phyloP scores from a whole-genome alignment of 2,797 vertebrate species.

The Scomberomorus guttatus region DNA sequence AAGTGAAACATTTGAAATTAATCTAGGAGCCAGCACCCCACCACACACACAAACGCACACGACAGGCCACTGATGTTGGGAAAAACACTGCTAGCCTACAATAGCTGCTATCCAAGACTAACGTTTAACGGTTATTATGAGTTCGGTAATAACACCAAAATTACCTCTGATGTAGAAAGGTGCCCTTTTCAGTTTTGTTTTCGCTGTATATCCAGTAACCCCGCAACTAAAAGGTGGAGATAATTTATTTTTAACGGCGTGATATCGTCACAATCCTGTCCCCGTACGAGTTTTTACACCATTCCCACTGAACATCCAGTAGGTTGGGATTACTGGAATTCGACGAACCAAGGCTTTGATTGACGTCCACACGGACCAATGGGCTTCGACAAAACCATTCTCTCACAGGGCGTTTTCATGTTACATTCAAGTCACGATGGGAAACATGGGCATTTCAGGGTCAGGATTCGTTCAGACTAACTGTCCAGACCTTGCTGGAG shows the following conservation, averaged over 20 bases:
- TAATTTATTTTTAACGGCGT: neutral
- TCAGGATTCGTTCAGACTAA: neutral
- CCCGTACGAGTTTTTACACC: neutral
- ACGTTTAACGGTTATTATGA: neutral
- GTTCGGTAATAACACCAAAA: neutral
- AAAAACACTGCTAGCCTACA: slow-evolving; percentile 49
- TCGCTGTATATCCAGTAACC: neutral
- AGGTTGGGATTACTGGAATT: slow-evolving; percentile 76
- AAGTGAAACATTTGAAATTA: neutral
- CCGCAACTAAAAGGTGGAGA: neutral
- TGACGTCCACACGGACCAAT: slow-evolving; percentile 63
- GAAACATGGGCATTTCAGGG: neutral
- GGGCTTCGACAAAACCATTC: neutral
- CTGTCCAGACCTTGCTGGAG: neutral
- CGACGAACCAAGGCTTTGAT: slow-evolving; percentile 37
- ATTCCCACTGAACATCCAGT: slow-evolving; percentile 48
- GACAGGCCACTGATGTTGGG: slow-evolving; percentile 46
- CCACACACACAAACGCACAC: neutral
- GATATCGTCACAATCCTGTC: neutral
- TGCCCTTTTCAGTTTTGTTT: neutral
- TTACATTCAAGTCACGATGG: neutral
- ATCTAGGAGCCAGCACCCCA: slow-evolving; percentile 4
- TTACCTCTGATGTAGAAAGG: slow-evolving; percentile 60
- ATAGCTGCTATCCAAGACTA: slow-evolving; percentile 14
- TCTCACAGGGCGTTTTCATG: slow-evolving; percentile 25